A percentile compares a stretch with the other conserved stretches of the same genome.
Conservation (phyloP, 2,797 vertebrate genomes). For the Spheniscus humboldti region DNA sequence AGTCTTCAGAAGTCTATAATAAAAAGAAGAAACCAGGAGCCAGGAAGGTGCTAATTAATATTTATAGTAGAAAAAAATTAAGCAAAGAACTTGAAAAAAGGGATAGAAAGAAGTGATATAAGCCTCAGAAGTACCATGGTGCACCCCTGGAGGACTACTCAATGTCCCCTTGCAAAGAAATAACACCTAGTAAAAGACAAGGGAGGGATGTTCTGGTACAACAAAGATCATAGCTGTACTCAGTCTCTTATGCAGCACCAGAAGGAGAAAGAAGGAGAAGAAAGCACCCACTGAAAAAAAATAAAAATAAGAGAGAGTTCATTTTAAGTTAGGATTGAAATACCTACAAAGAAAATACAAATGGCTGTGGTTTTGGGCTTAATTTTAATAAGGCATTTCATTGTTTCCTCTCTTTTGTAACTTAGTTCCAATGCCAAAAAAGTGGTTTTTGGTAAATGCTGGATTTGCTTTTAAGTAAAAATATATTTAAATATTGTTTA, state of each 20-base stretch:
- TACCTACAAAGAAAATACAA: background rate
- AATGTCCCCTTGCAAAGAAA: background rate
- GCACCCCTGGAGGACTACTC: background rate
- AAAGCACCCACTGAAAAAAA: fast-evolving
- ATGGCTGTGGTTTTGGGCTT: fast-evolving
- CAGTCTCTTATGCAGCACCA: background rate
- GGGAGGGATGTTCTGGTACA: background rate
- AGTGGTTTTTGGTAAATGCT: background rate
- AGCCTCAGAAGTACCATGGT: background rate
- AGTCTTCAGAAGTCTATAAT: background rate
- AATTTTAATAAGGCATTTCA: background rate
- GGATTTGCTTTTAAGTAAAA: background rate
- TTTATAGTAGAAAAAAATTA: background rate
- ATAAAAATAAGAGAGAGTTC: fast-evolving
- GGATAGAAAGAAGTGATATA: background rate
- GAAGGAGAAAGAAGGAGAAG: background rate
- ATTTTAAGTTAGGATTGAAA: background rate
- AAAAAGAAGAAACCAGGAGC: background rate
- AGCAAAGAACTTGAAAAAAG: background rate
- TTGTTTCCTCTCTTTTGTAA: background rate
- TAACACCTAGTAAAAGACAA: background rate
- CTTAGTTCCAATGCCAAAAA: background rate
- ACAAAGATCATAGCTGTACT: background rate
- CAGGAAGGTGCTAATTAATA: background rate
- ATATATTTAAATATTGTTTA: background rate